Base-by-base conservation (phyloP, 1,140 invertebrate species). In the Tetramorium simillimum region DNA sequence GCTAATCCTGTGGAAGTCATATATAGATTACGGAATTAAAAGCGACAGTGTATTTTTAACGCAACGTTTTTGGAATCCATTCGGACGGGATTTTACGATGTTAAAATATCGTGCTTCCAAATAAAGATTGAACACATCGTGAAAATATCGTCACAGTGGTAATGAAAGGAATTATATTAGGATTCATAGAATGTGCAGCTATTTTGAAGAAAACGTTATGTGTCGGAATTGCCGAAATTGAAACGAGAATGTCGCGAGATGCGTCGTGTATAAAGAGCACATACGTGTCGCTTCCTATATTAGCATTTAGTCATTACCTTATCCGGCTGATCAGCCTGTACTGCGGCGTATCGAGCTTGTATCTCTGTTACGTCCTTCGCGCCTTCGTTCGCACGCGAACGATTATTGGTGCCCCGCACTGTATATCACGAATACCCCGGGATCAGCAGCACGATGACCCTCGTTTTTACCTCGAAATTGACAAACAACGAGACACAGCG, bases 271-370 rank as follows among this genome's bases (percentile, higher is more conserved):
- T 28, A 82, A 91, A 91, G 82, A 91, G 91, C 90, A 92, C 92
- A 92, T 89, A 90, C 80, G 70, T 72, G 73, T 28, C 62, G 88
- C 75, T 91, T 76, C 18, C 65, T 81, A 76, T 93, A 93, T 94
- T 93, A 94, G 92, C 92, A 93, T 94, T 93, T 92, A 92, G 93
- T 94, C 93, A 94, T 94, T 94, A 94, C 92, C 89, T 94, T 94
- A 94, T 94, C 93, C 89, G 86, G 46, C 60, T 16, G 91, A 94
- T 94, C 93, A 87, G 82, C 88, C 92, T 93, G 93, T 93, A 93
- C 85, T 91, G 75, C 86, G 67, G 58, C 91, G 86, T 94, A 94
- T 94, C 94, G 86, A 92, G 92, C 92, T 92, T 94, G 93, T 94
- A 94, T 94, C 93, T 93, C 69, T 75, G 92, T 92, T 92, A 93